Conservation (phyloP, 2,113 vertebrate species). For the Gymnarchus niloticus region DNA sequence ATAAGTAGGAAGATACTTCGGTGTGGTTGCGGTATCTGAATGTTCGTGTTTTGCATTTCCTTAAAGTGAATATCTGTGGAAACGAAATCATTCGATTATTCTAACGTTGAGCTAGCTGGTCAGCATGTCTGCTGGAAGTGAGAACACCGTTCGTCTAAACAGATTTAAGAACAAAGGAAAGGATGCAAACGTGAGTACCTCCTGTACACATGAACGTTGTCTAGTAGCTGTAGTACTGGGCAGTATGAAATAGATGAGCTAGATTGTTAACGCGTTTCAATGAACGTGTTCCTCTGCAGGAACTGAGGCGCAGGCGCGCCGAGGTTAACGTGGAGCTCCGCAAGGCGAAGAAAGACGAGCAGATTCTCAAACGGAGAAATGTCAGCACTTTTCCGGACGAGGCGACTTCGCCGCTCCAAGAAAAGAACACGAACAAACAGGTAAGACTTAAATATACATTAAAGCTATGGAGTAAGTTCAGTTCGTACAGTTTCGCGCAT, state of each 20-base stretch:
- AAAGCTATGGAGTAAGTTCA: not conserved
- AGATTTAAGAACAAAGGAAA: slow-evolving; percentile 94
- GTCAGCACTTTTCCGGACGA: slow-evolving; percentile 75
- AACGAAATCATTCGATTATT: not conserved
- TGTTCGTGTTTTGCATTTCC: not conserved
- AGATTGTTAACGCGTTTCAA: not conserved
- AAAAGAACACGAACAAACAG: slow-evolving; percentile 73
- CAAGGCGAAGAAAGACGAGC: slow-evolving; percentile 88
- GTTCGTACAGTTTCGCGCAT: not conserved
- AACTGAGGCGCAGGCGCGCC: slow-evolving; percentile 74
- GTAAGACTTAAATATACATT: slow-evolving; percentile 46
- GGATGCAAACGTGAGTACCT: slow-evolving; percentile 55
- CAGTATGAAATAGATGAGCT: not conserved
- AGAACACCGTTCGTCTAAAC: slow-evolving; percentile 65
- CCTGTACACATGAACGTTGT: not conserved
- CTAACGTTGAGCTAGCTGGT: not conserved
- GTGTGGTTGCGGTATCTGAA: not conserved
- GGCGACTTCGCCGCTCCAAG: slow-evolving; percentile 87
- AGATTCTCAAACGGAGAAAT: slow-evolving; percentile 84
- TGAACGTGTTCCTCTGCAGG: slow-evolving; percentile 52
- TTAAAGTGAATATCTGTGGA: not conserved
- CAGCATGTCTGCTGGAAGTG: slow-evolving; percentile 75
- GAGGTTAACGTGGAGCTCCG: slow-evolving; percentile 85
- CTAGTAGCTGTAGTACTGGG: not conserved
- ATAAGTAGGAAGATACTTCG: not conserved